Percentiles rank a stretch among this genome's conserved stretches.
Conservation (phyloP, 2,113 vertebrate genomes). For the Eolophus roseicapilla region DNA sequence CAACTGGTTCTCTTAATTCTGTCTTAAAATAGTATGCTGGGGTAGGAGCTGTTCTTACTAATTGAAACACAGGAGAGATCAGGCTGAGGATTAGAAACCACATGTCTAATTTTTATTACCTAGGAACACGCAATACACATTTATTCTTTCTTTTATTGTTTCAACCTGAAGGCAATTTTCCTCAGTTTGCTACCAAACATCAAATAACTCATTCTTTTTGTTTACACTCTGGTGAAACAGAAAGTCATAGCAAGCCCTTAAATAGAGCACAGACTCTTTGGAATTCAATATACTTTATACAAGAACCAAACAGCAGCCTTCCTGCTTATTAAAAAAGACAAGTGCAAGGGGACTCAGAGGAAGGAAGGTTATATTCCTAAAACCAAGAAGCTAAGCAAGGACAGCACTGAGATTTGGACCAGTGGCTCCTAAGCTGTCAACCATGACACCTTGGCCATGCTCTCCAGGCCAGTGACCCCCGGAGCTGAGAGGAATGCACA, state of each 20-base stretch:
- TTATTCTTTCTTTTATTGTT: background rate
- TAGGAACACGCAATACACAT: background rate
- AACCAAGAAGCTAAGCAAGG: background rate
- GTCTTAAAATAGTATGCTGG: background rate
- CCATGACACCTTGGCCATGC: rapidly evolving
- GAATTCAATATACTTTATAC: background rate
- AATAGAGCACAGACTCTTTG: background rate
- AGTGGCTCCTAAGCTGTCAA: background rate
- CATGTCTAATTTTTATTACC: background rate
- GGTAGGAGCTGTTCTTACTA: background rate
- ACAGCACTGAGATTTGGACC: background rate
- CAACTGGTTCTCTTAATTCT: background rate
- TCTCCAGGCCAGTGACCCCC: background rate
- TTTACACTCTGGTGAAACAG: constrained; percentile 2
- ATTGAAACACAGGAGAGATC: background rate
- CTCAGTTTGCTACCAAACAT: background rate
- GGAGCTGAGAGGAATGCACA: background rate
- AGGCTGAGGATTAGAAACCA: constrained; percentile 10
- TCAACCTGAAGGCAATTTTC: constrained; percentile 18
- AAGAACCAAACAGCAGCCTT: background rate
- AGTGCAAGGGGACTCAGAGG: background rate
- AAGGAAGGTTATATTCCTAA: background rate
- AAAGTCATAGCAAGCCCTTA: background rate
- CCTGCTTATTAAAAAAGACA: background rate
- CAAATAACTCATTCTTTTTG: background rate